A percentile compares a stretch with the other conserved stretches of the same genome.
Evolutionary conservation across 2,888 invertebrate species (phyloP).

Genomic region (Camptogramma bilineatum): DNA sequence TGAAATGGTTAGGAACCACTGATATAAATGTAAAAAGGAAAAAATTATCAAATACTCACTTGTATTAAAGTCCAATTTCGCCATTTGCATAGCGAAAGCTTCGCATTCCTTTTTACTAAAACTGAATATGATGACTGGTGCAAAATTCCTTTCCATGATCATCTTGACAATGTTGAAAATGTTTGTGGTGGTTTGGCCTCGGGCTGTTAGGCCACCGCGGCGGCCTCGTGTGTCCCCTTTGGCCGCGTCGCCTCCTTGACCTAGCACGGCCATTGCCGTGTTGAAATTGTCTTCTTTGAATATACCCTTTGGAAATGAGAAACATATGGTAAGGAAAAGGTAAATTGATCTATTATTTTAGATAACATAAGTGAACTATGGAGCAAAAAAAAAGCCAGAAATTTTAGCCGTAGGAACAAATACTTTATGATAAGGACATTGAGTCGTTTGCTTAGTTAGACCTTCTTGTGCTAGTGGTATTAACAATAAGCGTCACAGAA

Average conservation of each 20-base stretch:
- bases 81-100: slow-evolving; percentile 97
- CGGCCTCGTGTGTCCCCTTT: slow-evolving; percentile 93
- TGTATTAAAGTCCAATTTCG: slow-evolving; percentile 98
- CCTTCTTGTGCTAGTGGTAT: too few relatives aligned
- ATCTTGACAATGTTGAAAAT: slow-evolving; percentile 99
- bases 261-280: slow-evolving; percentile 97
- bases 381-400: too few relatives aligned
- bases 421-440: too few relatives aligned
- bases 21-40: too few relatives aligned
- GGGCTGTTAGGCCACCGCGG: slow-evolving; percentile 88
- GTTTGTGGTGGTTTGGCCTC: slow-evolving; percentile 89
- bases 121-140: slow-evolving; percentile 99
- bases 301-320: slow-evolving; percentile 89
- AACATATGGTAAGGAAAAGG: too few relatives aligned
- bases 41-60: slow-evolving; percentile 73
- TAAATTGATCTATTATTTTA: slow-evolving; percentile 5
- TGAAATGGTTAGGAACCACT: too few relatives aligned
- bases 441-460: too few relatives aligned
- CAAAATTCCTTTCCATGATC: slow-evolving; percentile 99
- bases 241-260: slow-evolving; percentile 92
- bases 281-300: slow-evolving; percentile 99
- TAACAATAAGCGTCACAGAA: too few relatives aligned
- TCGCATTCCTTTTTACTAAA: slow-evolving; percentile 99
- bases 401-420: too few relatives aligned
- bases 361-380: too few relatives aligned